phyloP scores from a whole-genome alignment of 2,888 invertebrate species.

The Zootermopsis nevadensis region DNA sequence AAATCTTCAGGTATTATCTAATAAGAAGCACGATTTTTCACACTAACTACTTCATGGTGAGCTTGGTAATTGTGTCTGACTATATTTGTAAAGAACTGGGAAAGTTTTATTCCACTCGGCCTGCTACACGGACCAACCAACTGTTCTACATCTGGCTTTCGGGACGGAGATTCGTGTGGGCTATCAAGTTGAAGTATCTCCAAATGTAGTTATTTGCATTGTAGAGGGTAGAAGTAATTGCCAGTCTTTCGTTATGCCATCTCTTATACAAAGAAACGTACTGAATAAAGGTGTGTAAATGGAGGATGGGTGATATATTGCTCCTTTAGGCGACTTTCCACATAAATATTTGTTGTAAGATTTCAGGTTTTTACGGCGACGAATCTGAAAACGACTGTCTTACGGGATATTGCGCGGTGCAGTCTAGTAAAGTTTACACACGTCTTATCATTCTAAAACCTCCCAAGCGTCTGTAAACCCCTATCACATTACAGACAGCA shows the following conservation, averaged over 20 bases:
- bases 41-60: not conserved
- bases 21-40: no score
- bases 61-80: not conserved
- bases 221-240: not conserved
- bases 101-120: not conserved
- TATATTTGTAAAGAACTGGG: not conserved
- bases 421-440: no score
- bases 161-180: not conserved
- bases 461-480: no score
- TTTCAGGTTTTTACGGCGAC: no score
- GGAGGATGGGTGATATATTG: not conserved
- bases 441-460: no score
- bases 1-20: no score
- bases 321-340: not conserved
- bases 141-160: slow-evolving; percentile 21
- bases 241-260: not conserved
- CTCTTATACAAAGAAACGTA: slow-evolving; percentile 1
- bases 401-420: no score
- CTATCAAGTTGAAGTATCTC: slow-evolving; percentile 20
- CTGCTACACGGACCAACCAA: not conserved
- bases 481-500: not conserved
- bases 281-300: slow-evolving; percentile 27
- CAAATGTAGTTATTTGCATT: slow-evolving; percentile 26
- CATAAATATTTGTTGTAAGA: not conserved
- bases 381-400: no score